A percentile compares a stretch with the other conserved stretches of the same genome.
These are phyloP conservation scores for Pipistrellus kuhlii DNA, from an alignment of 2,797 vertebrate genomes.

Conservation along the genomic window DNA sequence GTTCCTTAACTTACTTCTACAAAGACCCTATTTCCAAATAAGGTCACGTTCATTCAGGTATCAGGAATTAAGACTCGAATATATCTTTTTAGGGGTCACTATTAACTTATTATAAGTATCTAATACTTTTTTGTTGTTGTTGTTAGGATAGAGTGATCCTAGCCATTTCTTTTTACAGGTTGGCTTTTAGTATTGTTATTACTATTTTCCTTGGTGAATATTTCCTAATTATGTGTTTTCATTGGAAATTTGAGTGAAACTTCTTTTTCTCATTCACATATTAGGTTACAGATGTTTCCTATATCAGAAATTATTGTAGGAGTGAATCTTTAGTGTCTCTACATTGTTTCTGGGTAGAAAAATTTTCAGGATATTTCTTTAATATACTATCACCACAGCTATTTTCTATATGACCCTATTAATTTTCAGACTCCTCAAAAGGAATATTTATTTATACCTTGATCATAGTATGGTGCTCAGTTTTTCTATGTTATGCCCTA, in stretches of 20 bases:
- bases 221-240: conserved; percentile 32
- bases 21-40: conserved; percentile 43
- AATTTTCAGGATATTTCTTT: conserved; percentile 7
- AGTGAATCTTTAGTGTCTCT: conserved; percentile 22
- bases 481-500: conserved; percentile 4
- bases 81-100: not conserved
- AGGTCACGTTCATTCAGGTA: not conserved
- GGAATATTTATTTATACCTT: conserved; percentile 45
- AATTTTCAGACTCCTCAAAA: conserved; percentile 54
- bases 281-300: conserved; percentile 21
- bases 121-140: conserved; percentile 22
- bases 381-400: not conserved
- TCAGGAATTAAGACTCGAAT: not conserved
- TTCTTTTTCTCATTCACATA: not conserved
- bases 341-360: conserved; percentile 14
- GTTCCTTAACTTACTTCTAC: conserved; percentile 4
- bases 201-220: conserved; percentile 10
- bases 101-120: not conserved
- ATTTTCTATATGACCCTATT: not conserved
- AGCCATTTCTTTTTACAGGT: not conserved
- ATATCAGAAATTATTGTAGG: conserved; percentile 17
- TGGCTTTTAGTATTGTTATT: conserved; percentile 27
- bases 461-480: conserved; percentile 5
- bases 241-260: conserved; percentile 26
- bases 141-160: conserved; percentile 7